These are phyloP conservation scores for Chelonus insularis DNA, from an alignment of 1,140 invertebrate species.

Conservation along the genomic window DNA sequence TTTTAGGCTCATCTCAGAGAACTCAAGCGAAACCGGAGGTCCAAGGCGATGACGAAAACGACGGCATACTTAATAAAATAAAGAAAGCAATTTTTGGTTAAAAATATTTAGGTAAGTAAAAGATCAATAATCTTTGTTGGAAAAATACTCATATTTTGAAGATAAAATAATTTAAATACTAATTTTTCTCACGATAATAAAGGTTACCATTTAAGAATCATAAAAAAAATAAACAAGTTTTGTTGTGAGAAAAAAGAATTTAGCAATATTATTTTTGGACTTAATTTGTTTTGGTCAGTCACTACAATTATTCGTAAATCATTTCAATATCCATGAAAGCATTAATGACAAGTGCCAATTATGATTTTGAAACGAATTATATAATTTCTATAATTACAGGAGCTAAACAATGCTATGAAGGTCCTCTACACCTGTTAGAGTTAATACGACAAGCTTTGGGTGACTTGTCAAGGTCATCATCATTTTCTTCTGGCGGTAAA, in stretches of 20 bases:
- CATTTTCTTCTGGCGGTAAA: background rate
- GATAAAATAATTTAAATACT: too few relatives aligned
- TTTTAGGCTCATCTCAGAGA: conserved; percentile 58
- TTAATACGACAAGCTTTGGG: conserved; percentile 65
- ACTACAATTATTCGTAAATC: too few relatives aligned
- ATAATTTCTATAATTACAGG: conserved; percentile 57
- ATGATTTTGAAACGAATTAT: conserved; percentile 10
- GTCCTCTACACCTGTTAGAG: conserved; percentile 64
- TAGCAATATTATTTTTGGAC: too few relatives aligned
- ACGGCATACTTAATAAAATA: conserved; percentile 65
- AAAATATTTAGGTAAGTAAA: conserved; percentile 41
- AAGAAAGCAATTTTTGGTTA: conserved; percentile 71
- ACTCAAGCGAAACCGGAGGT: conserved; percentile 58
- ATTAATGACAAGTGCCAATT: background rate
- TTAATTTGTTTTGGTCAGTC: too few relatives aligned
- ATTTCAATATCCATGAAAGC: too few relatives aligned
- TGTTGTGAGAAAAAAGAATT: too few relatives aligned
- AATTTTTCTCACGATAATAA: conserved; percentile 24
- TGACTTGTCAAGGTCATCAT: conserved; percentile 37
- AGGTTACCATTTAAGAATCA: too few relatives aligned
- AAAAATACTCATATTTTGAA: too few relatives aligned
- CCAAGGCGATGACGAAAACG: conserved; percentile 40
- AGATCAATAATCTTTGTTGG: too few relatives aligned
- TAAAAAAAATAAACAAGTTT: too few relatives aligned
- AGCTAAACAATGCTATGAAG: conserved; percentile 65